phyloP scores from a whole-genome alignment of 2,888 invertebrate genomes.

The Agonum fuliginosum region DNA sequence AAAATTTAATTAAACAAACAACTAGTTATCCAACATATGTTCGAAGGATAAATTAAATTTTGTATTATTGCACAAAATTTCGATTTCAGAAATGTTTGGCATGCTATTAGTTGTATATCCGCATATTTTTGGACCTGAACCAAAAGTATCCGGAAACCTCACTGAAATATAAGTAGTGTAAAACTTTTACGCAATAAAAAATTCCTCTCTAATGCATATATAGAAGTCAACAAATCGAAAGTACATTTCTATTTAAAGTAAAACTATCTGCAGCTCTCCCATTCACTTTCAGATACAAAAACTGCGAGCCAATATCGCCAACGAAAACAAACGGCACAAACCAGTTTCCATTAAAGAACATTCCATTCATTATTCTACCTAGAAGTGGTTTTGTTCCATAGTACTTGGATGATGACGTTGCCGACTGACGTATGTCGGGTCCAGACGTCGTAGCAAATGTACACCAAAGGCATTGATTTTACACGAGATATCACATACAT shows the following conservation, averaged over 20 bases:
- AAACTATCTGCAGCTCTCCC: conserved; percentile 14
- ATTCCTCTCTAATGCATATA: not conserved
- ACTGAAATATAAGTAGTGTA: not conserved
- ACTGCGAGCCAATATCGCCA: conserved; percentile 14
- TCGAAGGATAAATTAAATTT: not conserved
- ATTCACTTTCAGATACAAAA: conserved; percentile 32
- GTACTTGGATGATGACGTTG: not conserved
- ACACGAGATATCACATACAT: too few relatives aligned
- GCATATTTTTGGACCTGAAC: too few relatives aligned
- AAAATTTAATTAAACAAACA: conserved; percentile 1
- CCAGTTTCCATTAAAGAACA: conserved; percentile 5
- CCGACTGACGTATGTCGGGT: not conserved
- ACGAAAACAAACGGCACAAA: not conserved
- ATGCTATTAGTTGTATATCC: too few relatives aligned
- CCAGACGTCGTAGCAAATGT: not conserved
- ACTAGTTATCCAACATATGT: not conserved
- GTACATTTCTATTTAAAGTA: conserved; percentile 20
- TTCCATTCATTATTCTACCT: not conserved
- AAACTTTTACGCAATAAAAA: not conserved
- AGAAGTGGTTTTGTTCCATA: not conserved
- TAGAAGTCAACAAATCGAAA: not conserved
- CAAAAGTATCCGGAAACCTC: too few relatives aligned
- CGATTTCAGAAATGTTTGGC: not conserved
- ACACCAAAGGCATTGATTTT: too few relatives aligned
- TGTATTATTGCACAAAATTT: not conserved